Evolutionary conservation across 1,140 invertebrate genomes (phyloP).

Genomic region (Apocrypta bakeri): DNA sequence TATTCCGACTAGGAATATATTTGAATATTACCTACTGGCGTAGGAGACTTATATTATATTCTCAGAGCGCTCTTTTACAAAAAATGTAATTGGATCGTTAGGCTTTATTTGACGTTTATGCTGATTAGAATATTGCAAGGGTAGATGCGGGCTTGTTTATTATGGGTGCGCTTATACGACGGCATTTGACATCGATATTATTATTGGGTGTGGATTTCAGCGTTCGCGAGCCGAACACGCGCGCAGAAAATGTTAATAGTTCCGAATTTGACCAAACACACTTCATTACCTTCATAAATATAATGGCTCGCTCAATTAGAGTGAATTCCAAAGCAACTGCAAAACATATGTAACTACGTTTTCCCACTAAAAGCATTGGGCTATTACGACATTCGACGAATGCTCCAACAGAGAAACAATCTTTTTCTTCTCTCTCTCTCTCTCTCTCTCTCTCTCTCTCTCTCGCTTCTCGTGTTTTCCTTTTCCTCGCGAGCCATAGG

Average conservation of each 20-base stretch:
- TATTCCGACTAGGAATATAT: neutral
- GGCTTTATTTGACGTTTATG: neutral
- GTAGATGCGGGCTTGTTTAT: too few species aligned
- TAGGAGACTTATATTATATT: neutral
- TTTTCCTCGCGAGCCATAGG: neutral
- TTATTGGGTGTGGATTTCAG: neutral
- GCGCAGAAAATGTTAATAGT: neutral
- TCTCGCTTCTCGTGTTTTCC: neutral
- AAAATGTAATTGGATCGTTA: slow-evolving; percentile 20
- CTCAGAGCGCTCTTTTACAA: too few species aligned
- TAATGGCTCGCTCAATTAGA: neutral
- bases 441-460: too few species aligned
- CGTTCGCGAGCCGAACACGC: too few species aligned
- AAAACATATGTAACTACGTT: neutral
- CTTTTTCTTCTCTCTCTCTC: neutral
- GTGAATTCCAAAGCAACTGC: neutral
- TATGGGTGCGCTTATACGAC: too few species aligned
- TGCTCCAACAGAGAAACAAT: neutral
- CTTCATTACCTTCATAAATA: neutral
- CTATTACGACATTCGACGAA: neutral
- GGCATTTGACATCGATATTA: neutral
- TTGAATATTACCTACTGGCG: neutral
- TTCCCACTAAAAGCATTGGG: neutral
- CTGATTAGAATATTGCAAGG: neutral
- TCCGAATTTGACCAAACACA: neutral